These are phyloP conservation scores for Temnothorax curvispinosus DNA, from an alignment of 1,140 invertebrate species.

Conservation along the genomic window DNA sequence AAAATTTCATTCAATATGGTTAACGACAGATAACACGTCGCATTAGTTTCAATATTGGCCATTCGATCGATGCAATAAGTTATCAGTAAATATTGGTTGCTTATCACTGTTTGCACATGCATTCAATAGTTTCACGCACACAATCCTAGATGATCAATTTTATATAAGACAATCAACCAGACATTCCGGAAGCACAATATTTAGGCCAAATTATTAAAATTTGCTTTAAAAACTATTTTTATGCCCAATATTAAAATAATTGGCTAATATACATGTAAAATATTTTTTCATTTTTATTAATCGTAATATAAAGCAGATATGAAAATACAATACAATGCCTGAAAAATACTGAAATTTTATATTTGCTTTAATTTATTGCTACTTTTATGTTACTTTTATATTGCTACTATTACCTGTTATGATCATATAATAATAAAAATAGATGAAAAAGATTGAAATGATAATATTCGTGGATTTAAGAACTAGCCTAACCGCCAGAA, in stretches of 20 bases:
- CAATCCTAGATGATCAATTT: neutral
- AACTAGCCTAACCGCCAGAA: neutral
- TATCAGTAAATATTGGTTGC: slow-evolving; percentile 9
- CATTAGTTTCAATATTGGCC: slow-evolving; percentile 24
- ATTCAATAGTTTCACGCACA: neutral
- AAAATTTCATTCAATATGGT: neutral
- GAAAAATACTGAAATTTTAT: neutral
- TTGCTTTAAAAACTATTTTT: neutral
- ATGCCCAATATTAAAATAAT: too few relatives aligned
- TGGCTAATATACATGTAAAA: too few relatives aligned
- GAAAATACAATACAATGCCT: neutral
- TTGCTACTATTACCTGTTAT: neutral
- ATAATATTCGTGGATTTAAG: neutral
- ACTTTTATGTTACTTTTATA: neutral
- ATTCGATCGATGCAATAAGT: neutral
- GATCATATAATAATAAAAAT: neutral
- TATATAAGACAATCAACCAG: neutral
- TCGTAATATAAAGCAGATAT: neutral
- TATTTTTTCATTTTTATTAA: neutral
- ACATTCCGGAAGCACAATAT: neutral
- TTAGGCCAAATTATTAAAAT: neutral
- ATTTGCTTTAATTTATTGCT: neutral
- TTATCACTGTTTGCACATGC: neutral
- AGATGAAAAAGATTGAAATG: neutral
- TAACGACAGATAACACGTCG: neutral